These are phyloP conservation scores for Chrysomela aeneicollis DNA, from an alignment of 2,888 invertebrate genomes.

Conservation along the genomic window DNA sequence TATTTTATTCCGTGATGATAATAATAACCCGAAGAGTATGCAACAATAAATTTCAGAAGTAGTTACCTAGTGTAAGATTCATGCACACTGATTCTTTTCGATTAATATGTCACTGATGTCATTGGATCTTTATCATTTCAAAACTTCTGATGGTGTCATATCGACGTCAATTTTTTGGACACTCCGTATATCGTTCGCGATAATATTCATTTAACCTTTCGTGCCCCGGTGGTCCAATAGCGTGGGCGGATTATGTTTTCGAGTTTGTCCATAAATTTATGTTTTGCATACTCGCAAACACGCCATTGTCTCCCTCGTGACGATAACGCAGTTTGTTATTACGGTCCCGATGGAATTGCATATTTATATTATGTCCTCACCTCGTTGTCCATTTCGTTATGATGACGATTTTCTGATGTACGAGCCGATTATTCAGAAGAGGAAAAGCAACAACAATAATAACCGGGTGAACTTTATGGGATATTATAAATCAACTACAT, in stretches of 20 bases:
- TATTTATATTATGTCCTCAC: neutral
- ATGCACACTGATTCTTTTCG: too few species aligned
- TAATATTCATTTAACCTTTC: slow-evolving; percentile 12
- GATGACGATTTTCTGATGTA: slow-evolving; percentile 23
- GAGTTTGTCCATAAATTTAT: slow-evolving; percentile 21
- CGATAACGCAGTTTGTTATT: slow-evolving; percentile 19
- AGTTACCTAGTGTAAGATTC: too few species aligned
- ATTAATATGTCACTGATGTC: too few species aligned
- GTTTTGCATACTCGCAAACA: slow-evolving; percentile 16
- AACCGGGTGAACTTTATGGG: neutral
- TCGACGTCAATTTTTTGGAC: too few species aligned
- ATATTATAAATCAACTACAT: neutral
- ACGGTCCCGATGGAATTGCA: slow-evolving; percentile 19
- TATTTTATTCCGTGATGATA: neutral
- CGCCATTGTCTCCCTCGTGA: slow-evolving; percentile 18
- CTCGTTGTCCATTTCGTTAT: slow-evolving; percentile 13
- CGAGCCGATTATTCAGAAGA: slow-evolving; percentile 6
- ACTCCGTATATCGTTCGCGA: neutral
- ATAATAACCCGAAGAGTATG: neutral
- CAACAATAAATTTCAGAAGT: neutral
- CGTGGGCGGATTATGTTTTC: slow-evolving; percentile 16
- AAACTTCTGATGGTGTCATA: too few species aligned
- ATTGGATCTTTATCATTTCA: too few species aligned
- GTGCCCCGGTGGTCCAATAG: slow-evolving; percentile 10
- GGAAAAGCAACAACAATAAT: neutral